A percentile compares a stretch with the other conserved stretches of the same genome.
These are phyloP conservation scores for Neolamprologus sp. DNA, from an alignment of 2,113 vertebrate genomes.

Conservation along the genomic window DNA sequence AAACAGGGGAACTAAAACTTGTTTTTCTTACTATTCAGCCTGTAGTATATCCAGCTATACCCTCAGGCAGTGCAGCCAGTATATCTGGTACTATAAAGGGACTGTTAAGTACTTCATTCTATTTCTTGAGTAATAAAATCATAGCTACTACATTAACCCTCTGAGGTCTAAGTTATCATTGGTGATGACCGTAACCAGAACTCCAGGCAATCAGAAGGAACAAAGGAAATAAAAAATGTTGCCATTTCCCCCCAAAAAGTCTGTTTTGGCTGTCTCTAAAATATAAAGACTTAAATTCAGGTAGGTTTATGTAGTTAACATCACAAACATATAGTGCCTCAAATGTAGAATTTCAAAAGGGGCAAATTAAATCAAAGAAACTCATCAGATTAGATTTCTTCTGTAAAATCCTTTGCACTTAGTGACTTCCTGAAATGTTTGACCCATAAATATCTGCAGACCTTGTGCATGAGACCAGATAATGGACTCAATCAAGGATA, in stretches of 20 bases:
- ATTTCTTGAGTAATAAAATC: not conserved
- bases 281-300: not conserved
- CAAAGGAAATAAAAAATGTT: not conserved
- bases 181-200: not conserved
- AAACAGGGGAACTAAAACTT: not conserved
- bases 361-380: not conserved
- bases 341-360: not conserved
- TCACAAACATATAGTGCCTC: not conserved
- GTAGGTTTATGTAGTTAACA: not conserved
- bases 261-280: not conserved
- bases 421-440: not conserved
- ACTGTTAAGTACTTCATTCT: not conserved
- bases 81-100: not conserved
- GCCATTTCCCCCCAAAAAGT: fast-evolving
- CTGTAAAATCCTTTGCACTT: not conserved
- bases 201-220: not conserved
- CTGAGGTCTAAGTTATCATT: not conserved
- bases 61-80: not conserved
- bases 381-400: not conserved
- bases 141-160: not conserved
- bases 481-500: not conserved
- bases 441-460: not conserved
- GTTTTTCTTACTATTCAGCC: not conserved
- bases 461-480: not conserved
- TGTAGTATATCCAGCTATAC: not conserved